These are phyloP conservation scores for Caenorhabditis sp. DNA, from an alignment of 2,888 invertebrate genomes.

Conservation along the genomic window DNA sequence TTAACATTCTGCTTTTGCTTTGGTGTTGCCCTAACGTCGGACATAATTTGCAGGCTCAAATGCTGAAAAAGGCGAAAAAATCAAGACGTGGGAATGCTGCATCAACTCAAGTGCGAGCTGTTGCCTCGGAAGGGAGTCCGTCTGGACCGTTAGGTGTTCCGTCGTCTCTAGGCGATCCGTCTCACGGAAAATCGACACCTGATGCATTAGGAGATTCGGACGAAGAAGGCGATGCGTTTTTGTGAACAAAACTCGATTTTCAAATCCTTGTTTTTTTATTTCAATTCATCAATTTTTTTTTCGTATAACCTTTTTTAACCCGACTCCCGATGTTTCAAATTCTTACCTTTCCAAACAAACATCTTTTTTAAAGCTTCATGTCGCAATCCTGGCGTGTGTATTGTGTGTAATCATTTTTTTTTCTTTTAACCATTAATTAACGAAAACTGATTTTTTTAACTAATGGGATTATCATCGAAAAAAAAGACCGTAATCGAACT, in stretches of 20 bases:
- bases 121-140: slow-evolving; percentile 57
- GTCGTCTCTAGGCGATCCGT: slow-evolving; percentile 45
- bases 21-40: slow-evolving; percentile 29
- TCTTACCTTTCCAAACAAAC: neutral
- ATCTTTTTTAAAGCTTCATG: slow-evolving; percentile 6
- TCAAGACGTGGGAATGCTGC: slow-evolving; percentile 53
- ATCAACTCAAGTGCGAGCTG: slow-evolving; percentile 52
- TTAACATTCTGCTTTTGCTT: slow-evolving; percentile 28
- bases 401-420: neutral
- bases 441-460: neutral
- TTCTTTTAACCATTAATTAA: neutral
- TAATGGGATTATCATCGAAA: neutral
- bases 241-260: slow-evolving; percentile 28
- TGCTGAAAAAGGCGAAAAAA: slow-evolving; percentile 96
- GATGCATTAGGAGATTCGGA: slow-evolving; percentile 62
- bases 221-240: slow-evolving; percentile 66
- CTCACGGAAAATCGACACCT: slow-evolving; percentile 64
- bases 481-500: neutral
- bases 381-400: neutral
- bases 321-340: neutral
- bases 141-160: slow-evolving; percentile 52
- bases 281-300: neutral
- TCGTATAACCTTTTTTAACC: neutral
- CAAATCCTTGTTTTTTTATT: neutral
- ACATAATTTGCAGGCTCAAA: slow-evolving; percentile 83